Conservation (phyloP, 2,797 vertebrate species). For the Parotocinclus haroldoi region DNA sequence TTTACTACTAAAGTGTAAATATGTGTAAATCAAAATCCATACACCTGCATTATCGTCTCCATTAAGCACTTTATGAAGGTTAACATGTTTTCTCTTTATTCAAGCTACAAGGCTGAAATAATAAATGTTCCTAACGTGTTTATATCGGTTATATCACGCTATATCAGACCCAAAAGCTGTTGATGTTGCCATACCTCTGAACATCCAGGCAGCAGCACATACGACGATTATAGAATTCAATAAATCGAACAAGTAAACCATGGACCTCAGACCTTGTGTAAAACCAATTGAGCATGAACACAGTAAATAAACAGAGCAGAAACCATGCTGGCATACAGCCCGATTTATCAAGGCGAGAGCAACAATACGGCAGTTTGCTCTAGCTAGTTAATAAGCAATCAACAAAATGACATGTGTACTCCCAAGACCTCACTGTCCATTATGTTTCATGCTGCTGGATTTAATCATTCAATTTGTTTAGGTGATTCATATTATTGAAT, state of each 20-base stretch:
- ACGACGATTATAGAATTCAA: not conserved
- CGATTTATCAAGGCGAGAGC: no score
- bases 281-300: not conserved
- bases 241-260: not conserved
- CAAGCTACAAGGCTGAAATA: constrained; percentile 3
- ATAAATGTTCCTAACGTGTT: constrained; percentile 11
- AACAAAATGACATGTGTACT: no score
- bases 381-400: no score
- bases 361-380: no score
- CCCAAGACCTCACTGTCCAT: no score
- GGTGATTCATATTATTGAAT: no score
- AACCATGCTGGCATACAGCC: no score
- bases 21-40: constrained; percentile 42
- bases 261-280: not conserved
- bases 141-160: no score
- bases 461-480: no score
- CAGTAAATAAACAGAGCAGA: not conserved
- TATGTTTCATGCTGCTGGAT: no score
- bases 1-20: no score
- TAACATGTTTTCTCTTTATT: constrained; percentile 11
- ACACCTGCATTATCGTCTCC: constrained; percentile 2
- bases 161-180: constrained; percentile 2
- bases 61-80: not conserved
- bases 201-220: constrained; percentile 9
- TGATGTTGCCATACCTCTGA: constrained; percentile 5